These are phyloP conservation scores for Eulemur mongoz DNA, from an alignment of 2,797 vertebrate genomes.

Conservation along the genomic window DNA sequence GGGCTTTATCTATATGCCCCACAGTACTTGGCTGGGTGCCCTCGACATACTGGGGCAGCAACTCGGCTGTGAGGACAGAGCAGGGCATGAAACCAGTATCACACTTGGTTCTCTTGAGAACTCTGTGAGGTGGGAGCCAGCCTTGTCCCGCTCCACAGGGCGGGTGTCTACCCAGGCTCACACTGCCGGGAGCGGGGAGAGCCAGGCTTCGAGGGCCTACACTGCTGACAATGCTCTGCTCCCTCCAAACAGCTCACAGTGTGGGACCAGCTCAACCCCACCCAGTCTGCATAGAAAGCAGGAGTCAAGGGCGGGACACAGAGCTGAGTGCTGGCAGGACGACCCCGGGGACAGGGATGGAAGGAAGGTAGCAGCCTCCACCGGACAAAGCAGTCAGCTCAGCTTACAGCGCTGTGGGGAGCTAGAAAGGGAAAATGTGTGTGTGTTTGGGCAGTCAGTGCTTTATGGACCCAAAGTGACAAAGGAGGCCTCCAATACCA, in stretches of 20 bases:
- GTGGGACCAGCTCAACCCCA: no score
- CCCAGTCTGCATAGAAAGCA: fast-evolving
- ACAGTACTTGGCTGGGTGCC: no score
- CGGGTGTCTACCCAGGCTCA: neutral
- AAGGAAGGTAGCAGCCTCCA: neutral
- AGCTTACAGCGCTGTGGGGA: fast-evolving
- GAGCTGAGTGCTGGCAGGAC: neutral
- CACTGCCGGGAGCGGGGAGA: neutral
- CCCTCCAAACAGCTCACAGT: neutral
- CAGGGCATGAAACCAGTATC: neutral
- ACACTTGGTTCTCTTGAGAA: neutral
- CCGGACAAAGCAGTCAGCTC: fast-evolving
- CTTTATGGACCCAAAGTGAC: fast-evolving
- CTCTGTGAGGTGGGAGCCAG: neutral
- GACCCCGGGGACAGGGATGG: no score
- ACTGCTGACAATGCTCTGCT: neutral
- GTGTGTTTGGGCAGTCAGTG: neutral
- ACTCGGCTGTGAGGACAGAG: neutral
- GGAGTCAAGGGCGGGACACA: neutral
- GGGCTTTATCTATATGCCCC: neutral
- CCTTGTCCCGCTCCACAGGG: neutral
- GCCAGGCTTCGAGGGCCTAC: neutral
- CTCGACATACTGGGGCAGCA: neutral
- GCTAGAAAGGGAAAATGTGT: neutral
- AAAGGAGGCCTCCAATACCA: neutral